Percentiles rank a stretch among this genome's conserved stretches.
phyloP scores from a whole-genome alignment of 2,888 invertebrate species.

The Drosophila tanythrix region DNA sequence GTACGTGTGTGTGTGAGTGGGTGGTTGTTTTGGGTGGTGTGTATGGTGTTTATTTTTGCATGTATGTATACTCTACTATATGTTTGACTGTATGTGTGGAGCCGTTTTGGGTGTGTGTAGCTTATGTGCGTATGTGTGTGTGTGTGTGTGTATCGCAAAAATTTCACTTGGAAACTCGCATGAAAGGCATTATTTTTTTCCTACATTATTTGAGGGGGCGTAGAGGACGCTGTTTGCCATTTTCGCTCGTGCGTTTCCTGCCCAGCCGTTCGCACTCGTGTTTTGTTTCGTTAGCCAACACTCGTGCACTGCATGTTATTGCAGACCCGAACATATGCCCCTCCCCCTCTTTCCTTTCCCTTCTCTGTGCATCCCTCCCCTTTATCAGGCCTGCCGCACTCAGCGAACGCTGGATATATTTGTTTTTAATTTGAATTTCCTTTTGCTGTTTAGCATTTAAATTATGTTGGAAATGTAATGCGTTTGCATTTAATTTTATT shows the following conservation, averaged over 20 bases:
- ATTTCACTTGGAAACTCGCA: constrained; percentile 79
- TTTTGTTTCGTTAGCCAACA: constrained; percentile 30
- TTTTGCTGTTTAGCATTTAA: constrained; percentile 72
- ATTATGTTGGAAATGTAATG: constrained; percentile 67
- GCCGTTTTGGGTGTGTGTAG: constrained; percentile 48
- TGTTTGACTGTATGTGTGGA: constrained; percentile 43
- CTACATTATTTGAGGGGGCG: constrained; percentile 46
- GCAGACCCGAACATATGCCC: constrained; percentile 22
- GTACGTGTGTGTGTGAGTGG: constrained; percentile 35
- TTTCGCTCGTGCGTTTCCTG: constrained; percentile 68
- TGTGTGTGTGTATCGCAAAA: constrained; percentile 62
- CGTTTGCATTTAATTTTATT: constrained; percentile 67
- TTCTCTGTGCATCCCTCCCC: background rate
- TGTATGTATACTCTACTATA: constrained; percentile 43
- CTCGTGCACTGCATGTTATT: constrained; percentile 45
- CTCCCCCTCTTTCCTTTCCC: background rate
- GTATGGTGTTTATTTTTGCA: constrained; percentile 55
- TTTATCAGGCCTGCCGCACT: constrained; percentile 4
- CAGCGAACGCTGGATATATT: constrained; percentile 51
- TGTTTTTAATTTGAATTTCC: constrained; percentile 75
- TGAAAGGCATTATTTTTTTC: constrained; percentile 49
- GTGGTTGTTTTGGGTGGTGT: constrained; percentile 48
- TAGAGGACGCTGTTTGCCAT: constrained; percentile 61
- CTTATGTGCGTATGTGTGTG: constrained; percentile 34
- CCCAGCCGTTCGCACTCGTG: constrained; percentile 50